Evolutionary conservation across 2,888 invertebrate genomes (phyloP).

Genomic region (Eurytoma californica): DNA sequence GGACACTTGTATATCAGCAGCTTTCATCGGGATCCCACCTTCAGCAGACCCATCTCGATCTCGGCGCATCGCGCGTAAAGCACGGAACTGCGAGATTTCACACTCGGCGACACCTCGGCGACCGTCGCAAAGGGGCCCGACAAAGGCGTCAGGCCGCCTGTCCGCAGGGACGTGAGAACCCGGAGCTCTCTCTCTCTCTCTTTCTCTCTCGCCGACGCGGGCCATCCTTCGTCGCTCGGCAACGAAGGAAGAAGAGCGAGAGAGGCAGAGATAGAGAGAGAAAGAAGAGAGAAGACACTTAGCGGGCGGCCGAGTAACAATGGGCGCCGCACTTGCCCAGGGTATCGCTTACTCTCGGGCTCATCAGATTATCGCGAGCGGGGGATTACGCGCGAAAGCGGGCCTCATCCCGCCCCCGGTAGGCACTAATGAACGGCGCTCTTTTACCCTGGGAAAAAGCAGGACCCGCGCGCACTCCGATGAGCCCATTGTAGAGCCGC

Average conservation of each 20-base stretch:
- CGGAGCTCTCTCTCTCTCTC: background rate
- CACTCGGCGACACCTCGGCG: background rate
- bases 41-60: too few relatives aligned
- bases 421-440: background rate
- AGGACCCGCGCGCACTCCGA: too few relatives aligned
- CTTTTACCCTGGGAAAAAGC: conserved; percentile 15
- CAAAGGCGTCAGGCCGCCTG: too few relatives aligned
- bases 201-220: background rate
- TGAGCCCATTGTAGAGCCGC: too few relatives aligned
- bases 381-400: conserved; percentile 25
- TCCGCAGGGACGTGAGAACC: too few relatives aligned
- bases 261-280: background rate
- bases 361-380: conserved; percentile 50
- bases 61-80: too few relatives aligned
- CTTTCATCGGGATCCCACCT: too few relatives aligned
- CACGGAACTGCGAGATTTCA: background rate
- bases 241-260: too few relatives aligned
- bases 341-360: conserved; percentile 27
- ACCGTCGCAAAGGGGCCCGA: background rate
- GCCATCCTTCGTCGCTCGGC: background rate
- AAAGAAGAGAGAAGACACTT: background rate
- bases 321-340: conserved; percentile 1
- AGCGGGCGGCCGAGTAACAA: background rate
- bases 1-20: too few relatives aligned
- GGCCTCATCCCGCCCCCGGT: background rate